Percentiles rank a stretch among this genome's conserved stretches.
Evolutionary conservation across 1,140 invertebrate genomes (phyloP).

Genomic region (Pseudomyrmex cubaensis): DNA sequence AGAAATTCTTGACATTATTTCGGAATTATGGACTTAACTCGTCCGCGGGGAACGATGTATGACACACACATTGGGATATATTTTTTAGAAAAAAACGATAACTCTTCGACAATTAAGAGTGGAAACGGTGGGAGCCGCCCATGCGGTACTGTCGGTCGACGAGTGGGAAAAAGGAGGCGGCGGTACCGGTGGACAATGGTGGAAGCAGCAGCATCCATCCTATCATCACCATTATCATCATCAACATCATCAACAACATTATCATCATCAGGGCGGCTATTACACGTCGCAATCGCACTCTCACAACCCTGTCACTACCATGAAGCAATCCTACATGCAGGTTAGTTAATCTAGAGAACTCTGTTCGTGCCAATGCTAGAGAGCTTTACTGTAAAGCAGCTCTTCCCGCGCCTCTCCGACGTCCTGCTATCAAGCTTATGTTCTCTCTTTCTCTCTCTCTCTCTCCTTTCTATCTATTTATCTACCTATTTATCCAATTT

Average conservation of each 20-base stretch:
- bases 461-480: not conserved
- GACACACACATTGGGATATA: conserved; percentile 72
- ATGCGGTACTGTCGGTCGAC: conserved; percentile 80
- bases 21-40: not conserved
- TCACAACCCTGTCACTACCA: conserved; percentile 84
- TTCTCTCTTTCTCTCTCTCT: not conserved
- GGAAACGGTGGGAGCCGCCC: conserved; percentile 78
- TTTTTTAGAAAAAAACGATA: conserved; percentile 84
- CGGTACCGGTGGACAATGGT: conserved; percentile 82
- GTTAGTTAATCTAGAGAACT: conserved; percentile 78
- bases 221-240: conserved; percentile 77
- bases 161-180: conserved; percentile 72
- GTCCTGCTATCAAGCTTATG: not conserved
- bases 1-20: not conserved
- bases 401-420: not conserved
- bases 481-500: no score
- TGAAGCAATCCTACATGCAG: conserved; percentile 85
- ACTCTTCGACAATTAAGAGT: conserved; percentile 81
- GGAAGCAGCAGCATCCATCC: conserved; percentile 82
- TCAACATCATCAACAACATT: conserved; percentile 80
- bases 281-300: conserved; percentile 82
- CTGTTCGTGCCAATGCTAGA: conserved; percentile 42
- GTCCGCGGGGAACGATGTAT: conserved; percentile 6
- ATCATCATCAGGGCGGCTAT: conserved; percentile 83
- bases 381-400: conserved; percentile 36